Percentiles rank a stretch among this genome's conserved stretches.
Conservation (phyloP, 2,888 invertebrate genomes). For the Nomada fabriciana region DNA sequence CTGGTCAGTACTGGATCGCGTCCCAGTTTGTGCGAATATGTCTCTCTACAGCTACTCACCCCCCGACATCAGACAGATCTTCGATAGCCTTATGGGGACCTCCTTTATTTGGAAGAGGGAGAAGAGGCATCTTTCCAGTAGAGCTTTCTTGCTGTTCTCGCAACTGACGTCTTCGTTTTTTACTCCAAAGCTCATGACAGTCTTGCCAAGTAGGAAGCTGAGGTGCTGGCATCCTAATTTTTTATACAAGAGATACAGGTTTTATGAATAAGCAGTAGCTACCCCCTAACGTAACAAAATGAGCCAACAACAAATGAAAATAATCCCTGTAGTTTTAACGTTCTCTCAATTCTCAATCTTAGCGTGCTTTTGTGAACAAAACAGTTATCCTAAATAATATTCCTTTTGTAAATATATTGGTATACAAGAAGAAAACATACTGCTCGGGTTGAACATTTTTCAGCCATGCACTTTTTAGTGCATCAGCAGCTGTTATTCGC, state of each 20-base stretch:
- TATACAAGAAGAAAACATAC: conserved; percentile 86
- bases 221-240: conserved; percentile 91
- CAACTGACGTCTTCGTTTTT: conserved; percentile 94
- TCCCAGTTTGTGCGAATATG: conserved; percentile 66
- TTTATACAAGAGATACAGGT: conserved; percentile 42
- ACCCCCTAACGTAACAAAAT: conserved; percentile 9
- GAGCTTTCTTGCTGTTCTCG: conserved; percentile 89
- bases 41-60: conserved; percentile 85
- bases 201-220: conserved; percentile 98
- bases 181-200: conserved; percentile 99
- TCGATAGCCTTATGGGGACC: conserved; percentile 83
- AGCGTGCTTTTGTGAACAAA: not conserved
- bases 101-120: conserved; percentile 80
- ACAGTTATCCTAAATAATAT: conserved; percentile 4
- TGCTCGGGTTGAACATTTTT: conserved; percentile 95
- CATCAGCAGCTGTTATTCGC: conserved; percentile 97
- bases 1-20: conserved; percentile 64
- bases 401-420: conserved; percentile 16
- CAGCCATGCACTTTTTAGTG: conserved; percentile 96
- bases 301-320: conserved; percentile 24
- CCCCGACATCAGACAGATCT: conserved; percentile 86
- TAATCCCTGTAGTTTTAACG: conserved; percentile 14
- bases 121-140: conserved; percentile 78
- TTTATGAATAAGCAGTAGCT: conserved; percentile 29
- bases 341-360: conserved; percentile 17